These are phyloP conservation scores for Pampus argenteus DNA, from an alignment of 2,797 vertebrate species.

Conservation along the genomic window DNA sequence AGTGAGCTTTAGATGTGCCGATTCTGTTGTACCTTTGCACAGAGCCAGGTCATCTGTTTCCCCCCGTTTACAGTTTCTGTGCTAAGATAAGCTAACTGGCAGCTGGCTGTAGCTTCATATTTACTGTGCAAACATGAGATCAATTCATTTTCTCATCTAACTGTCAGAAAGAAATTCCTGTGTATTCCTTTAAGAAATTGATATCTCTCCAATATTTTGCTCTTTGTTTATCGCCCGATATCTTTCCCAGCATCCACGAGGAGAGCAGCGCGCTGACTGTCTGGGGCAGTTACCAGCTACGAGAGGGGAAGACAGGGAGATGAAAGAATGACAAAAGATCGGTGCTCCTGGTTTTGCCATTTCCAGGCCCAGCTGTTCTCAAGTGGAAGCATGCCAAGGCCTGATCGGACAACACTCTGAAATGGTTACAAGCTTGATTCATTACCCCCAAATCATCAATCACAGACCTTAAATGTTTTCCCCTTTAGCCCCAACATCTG, in stretches of 20 bases:
- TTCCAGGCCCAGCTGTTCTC: conserved; percentile 78
- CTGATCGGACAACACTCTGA: conserved; percentile 81
- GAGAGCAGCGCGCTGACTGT: conserved; percentile 50
- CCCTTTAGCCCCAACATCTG: conserved; percentile 92
- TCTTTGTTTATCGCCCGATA: conserved; percentile 62
- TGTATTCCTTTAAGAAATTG: conserved; percentile 32
- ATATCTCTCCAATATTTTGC: conserved; percentile 41
- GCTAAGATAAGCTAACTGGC: not conserved
- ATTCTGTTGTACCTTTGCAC: not conserved
- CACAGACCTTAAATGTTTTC: conserved; percentile 88
- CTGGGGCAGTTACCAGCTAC: conserved; percentile 56
- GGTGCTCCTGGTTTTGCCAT: conserved; percentile 76
- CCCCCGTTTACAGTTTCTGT: not conserved
- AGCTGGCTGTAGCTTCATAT: not conserved
- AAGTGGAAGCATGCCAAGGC: conserved; percentile 74
- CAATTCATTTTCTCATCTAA: not conserved
- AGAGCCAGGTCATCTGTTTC: not conserved
- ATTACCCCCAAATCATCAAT: conserved; percentile 88
- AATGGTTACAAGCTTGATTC: conserved; percentile 86
- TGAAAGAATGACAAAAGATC: conserved; percentile 59
- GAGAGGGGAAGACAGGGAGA: conserved; percentile 60
- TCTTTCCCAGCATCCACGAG: conserved; percentile 73
- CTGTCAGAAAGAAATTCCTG: not conserved
- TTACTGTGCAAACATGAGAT: not conserved
- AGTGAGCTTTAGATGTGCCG: not conserved